A percentile compares a stretch with the other conserved stretches of the same genome.
Conservation (phyloP, 2,888 invertebrate genomes). For the Drosophila helvetica region DNA sequence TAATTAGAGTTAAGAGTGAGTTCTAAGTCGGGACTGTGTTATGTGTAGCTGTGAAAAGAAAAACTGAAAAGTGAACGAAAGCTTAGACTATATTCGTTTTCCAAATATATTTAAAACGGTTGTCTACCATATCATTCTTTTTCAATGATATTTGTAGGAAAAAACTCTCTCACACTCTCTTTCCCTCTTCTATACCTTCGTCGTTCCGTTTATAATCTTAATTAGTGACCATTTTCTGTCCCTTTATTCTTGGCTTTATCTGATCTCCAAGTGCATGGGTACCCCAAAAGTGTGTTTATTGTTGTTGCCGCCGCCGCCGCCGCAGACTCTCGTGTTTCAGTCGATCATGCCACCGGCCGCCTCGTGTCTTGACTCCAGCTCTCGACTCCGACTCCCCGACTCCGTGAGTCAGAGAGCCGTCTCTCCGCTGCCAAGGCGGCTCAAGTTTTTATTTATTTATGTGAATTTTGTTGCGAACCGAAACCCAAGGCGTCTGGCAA, state of each 20-base stretch:
- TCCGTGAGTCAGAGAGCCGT: neutral
- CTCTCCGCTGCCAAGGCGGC: constrained; percentile 4
- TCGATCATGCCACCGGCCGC: constrained; percentile 55
- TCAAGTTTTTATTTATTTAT: constrained; percentile 42
- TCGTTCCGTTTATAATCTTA: neutral
- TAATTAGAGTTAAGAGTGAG: neutral
- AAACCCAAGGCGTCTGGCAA: constrained; percentile 44
- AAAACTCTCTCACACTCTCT: neutral
- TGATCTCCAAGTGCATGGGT: constrained; percentile 20
- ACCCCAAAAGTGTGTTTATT: constrained; percentile 16
- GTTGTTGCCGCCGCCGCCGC: constrained; percentile 18
- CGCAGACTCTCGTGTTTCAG: constrained; percentile 52
- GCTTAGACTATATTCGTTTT: no score
- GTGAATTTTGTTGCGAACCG: constrained; percentile 27
- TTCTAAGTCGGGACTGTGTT: no score
- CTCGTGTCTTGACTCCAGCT: constrained; percentile 6
- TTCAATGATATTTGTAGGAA: neutral
- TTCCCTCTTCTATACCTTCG: neutral
- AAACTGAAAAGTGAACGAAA: no score
- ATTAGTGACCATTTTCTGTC: neutral
- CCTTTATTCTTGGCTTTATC: neutral
- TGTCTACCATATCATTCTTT: neutral
- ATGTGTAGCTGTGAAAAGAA: no score
- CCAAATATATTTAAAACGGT: neutral
- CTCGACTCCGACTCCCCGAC: constrained; percentile 10